Conservation (phyloP, 2,113 vertebrate genomes). For the Elanoides forficatus region DNA sequence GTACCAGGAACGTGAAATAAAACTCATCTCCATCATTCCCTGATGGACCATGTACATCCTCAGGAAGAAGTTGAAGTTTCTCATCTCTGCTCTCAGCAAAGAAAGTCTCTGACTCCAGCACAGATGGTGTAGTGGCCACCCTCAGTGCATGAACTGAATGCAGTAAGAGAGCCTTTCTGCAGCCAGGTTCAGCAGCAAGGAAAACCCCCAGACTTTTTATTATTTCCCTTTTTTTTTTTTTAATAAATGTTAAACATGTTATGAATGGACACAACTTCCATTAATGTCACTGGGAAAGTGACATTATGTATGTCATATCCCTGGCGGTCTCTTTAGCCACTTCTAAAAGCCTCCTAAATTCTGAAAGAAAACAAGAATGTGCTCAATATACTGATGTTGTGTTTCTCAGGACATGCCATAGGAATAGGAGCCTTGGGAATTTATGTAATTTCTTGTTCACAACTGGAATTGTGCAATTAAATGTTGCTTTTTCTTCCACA, state of each 20-base stretch:
- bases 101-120: neutral
- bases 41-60: neutral
- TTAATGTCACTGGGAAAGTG: neutral
- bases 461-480: neutral
- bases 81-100: neutral
- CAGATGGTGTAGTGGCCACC: neutral
- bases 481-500: neutral
- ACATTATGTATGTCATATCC: neutral
- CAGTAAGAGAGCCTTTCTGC: neutral
- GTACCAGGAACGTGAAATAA: neutral
- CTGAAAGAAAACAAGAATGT: neutral
- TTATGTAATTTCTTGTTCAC: neutral
- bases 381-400: neutral
- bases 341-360: neutral
- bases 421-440: neutral
- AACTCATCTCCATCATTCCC: neutral
- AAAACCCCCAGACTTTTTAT: neutral
- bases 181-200: neutral
- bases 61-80: neutral
- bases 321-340: neutral
- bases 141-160: neutral
- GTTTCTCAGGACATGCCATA: neutral
- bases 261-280: neutral
- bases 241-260: neutral
- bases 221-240: neutral